Percentiles rank a stretch among this genome's conserved stretches.
Evolutionary conservation across 1,140 invertebrate species (phyloP).

Genomic region (Kradibia gibbosae): DNA sequence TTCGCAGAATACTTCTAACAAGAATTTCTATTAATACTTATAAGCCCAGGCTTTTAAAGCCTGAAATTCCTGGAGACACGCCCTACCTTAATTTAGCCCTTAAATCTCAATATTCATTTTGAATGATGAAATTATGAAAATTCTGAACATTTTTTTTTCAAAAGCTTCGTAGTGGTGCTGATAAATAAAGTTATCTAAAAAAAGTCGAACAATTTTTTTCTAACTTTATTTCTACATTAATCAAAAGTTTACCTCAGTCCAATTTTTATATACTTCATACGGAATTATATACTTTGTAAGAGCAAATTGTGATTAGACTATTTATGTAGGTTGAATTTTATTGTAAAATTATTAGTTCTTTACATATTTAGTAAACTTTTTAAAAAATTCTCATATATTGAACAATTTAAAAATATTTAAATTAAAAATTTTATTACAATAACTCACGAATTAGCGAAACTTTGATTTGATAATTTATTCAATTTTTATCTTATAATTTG

Average conservation of each 20-base stretch:
- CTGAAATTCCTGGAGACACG: not conserved
- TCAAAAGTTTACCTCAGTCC: not conserved
- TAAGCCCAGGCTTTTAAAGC: not conserved
- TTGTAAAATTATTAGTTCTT: not conserved
- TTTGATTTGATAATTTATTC: no score
- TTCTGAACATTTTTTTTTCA: not conserved
- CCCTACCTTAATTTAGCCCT: constrained; percentile 15
- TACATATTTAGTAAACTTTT: no score
- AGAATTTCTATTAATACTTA: constrained; percentile 21
- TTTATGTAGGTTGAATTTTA: not conserved
- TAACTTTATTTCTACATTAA: not conserved
- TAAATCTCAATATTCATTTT: constrained; percentile 1
- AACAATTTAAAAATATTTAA: no score
- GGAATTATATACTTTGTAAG: not conserved
- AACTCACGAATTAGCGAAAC: no score
- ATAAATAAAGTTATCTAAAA: constrained; percentile 25
- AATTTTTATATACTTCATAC: constrained; percentile 27
- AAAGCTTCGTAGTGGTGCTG: not conserved
- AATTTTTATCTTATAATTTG: no score
- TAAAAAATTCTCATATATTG: no score
- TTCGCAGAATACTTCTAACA: constrained; percentile 11
- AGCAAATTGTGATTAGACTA: not conserved
- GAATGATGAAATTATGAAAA: not conserved
- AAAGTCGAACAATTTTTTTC: not conserved
- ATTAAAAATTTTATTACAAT: no score